Percentiles rank a stretch among this genome's conserved stretches.
Conservation (phyloP, 1,140 invertebrate genomes). For the Zelostemma sp. region DNA sequence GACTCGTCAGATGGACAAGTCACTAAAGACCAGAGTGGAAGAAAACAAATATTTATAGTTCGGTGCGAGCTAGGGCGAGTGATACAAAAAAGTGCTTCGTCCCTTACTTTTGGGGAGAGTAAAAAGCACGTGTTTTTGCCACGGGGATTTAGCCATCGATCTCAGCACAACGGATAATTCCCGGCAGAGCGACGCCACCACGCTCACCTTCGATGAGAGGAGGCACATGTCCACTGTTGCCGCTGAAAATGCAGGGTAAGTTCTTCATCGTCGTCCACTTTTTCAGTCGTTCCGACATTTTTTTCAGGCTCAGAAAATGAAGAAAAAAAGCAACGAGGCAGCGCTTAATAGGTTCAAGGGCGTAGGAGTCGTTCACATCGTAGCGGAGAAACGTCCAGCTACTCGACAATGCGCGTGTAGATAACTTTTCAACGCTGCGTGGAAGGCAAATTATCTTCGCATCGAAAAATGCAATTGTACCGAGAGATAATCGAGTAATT, state of each 20-base stretch:
- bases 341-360: conserved; percentile 57
- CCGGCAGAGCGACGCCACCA: conserved; percentile 58
- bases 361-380: conserved; percentile 54
- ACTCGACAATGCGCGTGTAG: conserved; percentile 48
- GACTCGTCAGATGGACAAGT: conserved; percentile 33
- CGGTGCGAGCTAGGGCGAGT: too few relatives aligned
- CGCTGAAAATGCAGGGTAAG: conserved; percentile 76
- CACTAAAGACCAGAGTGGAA: conserved; percentile 8
- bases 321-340: conserved; percentile 42
- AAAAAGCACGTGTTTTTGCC: conserved; percentile 23
- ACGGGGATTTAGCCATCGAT: conserved; percentile 29
- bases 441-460: conserved; percentile 44
- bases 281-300: too few relatives aligned
- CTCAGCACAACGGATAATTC: conserved; percentile 64
- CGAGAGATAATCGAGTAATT: conserved; percentile 40
- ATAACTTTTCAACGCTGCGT: conserved; percentile 47
- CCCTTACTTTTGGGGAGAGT: conserved; percentile 4
- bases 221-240: conserved; percentile 75
- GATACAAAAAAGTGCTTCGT: conserved; percentile 30
- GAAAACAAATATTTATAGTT: too few relatives aligned
- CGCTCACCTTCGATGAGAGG: conserved; percentile 69
- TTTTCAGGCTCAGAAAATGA: too few relatives aligned
- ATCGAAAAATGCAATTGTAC: conserved; percentile 48
- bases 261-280: too few relatives aligned
- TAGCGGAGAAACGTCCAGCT: conserved; percentile 50